phyloP scores from a whole-genome alignment of 2,113 vertebrate species.

The Anthoscopus minutus region DNA sequence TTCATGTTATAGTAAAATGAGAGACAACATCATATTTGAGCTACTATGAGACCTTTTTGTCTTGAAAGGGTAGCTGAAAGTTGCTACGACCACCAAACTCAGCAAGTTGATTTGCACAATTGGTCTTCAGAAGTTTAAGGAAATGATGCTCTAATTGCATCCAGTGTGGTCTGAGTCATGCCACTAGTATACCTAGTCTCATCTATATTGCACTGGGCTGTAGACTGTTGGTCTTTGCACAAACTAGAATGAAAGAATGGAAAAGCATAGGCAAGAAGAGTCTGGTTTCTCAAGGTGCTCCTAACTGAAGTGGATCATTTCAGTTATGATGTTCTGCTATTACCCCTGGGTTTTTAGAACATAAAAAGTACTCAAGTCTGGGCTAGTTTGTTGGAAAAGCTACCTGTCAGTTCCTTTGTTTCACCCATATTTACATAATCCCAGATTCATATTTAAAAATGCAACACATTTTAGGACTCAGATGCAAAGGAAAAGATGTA shows the following conservation, averaged over 20 bases:
- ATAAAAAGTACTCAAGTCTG: not conserved
- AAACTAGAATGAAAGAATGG: not conserved
- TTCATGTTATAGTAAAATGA: not conserved
- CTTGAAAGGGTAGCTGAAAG: not conserved
- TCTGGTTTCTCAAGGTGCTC: not conserved
- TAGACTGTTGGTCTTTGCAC: not conserved
- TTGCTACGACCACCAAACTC: fast-evolving
- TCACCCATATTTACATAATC: not conserved
- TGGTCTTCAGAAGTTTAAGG: not conserved
- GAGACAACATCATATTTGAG: not conserved
- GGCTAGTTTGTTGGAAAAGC: not conserved
- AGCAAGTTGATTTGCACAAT: not conserved
- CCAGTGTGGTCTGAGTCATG: not conserved
- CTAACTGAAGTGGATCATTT: not conserved
- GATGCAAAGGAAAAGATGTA: not conserved
- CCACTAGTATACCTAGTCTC: not conserved
- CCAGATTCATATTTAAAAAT: not conserved
- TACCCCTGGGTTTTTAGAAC: not conserved
- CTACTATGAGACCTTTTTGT: not conserved
- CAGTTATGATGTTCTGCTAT: fast-evolving
- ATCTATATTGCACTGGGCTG: not conserved
- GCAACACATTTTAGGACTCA: not conserved
- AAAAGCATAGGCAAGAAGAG: not conserved
- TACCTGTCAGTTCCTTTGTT: not conserved
- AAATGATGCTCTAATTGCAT: not conserved